phyloP scores from a whole-genome alignment of 2,113 vertebrate species.

The Tiliqua scincoides region DNA sequence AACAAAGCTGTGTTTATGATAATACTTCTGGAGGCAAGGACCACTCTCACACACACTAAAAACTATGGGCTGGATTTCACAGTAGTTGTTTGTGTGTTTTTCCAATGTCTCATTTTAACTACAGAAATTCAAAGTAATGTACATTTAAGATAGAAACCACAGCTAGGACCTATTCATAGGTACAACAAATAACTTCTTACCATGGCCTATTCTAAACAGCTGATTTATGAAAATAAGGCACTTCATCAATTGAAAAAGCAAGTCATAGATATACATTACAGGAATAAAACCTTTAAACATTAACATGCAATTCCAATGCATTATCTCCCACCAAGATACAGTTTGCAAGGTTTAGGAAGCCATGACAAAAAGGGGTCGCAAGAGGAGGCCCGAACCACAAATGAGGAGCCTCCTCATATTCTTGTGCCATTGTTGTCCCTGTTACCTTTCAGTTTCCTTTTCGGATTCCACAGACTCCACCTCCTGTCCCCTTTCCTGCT shows the following conservation, averaged over 20 bases:
- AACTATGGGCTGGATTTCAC: too few species aligned
- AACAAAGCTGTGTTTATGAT: background rate
- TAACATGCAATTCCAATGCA: background rate
- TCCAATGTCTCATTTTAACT: too few species aligned
- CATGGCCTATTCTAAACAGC: background rate
- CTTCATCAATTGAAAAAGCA: background rate
- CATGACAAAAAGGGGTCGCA: background rate
- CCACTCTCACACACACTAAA: background rate
- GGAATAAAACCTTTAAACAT: background rate
- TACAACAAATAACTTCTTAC: background rate
- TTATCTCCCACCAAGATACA: background rate
- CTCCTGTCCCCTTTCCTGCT: slow-evolving; percentile 83
- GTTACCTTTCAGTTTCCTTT: slow-evolving; percentile 78
- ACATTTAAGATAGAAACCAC: too few species aligned
- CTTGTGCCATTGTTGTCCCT: fast-evolving
- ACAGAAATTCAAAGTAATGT: background rate
- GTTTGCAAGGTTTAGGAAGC: background rate
- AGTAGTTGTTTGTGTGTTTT: too few species aligned
- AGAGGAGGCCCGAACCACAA: too few species aligned
- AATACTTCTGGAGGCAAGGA: background rate
- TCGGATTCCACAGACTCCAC: slow-evolving; percentile 71
- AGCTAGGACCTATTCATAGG: background rate
- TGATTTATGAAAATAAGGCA: background rate
- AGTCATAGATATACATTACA: background rate
- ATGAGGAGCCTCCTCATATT: background rate